Percentiles rank a stretch among this genome's conserved stretches.
Conservation (phyloP, 2,888 invertebrate species). For the Sphinx pinastri region DNA sequence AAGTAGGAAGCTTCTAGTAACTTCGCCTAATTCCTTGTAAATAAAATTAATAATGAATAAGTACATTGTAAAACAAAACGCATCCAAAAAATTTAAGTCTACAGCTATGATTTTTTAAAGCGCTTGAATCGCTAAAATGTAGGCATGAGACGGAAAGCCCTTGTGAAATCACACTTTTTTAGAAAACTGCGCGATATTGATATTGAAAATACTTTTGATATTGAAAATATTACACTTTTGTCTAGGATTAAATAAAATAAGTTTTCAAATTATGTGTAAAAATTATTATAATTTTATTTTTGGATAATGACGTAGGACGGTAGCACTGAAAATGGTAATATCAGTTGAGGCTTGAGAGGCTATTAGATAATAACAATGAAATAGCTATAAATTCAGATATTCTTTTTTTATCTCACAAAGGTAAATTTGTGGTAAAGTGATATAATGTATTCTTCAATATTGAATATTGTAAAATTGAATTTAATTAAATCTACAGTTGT, state of each 20-base stretch:
- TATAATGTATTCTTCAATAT: no score
- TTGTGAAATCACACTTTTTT: constrained; percentile 16
- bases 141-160: not conserved
- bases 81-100: not conserved
- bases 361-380: not conserved
- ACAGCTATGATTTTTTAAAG: not conserved
- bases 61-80: no score
- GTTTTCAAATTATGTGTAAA: not conserved
- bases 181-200: not conserved
- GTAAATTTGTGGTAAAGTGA: no score
- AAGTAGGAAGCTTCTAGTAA: no score
- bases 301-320: not conserved
- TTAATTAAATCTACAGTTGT: no score
- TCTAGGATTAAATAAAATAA: not conserved
- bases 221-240: not conserved
- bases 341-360: no score
- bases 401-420: no score
- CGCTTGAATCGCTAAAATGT: constrained; percentile 1
- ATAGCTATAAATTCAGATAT: not conserved
- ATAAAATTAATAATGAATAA: no score
- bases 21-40: no score
- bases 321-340: not conserved
- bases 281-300: no score
- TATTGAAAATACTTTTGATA: constrained; percentile 11
- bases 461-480: no score